Conservation (phyloP, 2,113 vertebrate genomes). For the Dicaeum eximium region DNA sequence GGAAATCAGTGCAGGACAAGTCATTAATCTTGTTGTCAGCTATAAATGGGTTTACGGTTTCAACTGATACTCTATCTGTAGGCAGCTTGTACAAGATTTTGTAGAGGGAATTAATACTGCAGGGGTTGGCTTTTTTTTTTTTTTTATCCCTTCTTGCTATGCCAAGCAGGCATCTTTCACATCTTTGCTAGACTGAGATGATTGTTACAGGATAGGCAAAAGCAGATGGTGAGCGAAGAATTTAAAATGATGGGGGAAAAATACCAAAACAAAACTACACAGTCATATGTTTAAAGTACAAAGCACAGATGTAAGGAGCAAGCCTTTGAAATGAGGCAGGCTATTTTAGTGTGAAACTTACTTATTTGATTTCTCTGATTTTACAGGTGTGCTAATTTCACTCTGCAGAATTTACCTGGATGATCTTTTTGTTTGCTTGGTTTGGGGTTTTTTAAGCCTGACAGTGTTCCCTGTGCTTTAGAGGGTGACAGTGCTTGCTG, state of each 20-base stretch:
- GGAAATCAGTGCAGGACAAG: slow-evolving; percentile 79
- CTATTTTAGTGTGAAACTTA: slow-evolving; percentile 35
- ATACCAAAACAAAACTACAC: slow-evolving; percentile 46
- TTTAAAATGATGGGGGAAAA: slow-evolving; percentile 48
- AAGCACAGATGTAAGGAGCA: slow-evolving; percentile 48
- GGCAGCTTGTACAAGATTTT: slow-evolving; percentile 75
- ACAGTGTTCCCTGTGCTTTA: slow-evolving; percentile 38
- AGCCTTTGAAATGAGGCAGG: slow-evolving; percentile 42
- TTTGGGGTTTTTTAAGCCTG: slow-evolving; percentile 6
- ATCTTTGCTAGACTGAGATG: slow-evolving; percentile 61
- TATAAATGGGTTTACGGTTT: slow-evolving; percentile 87
- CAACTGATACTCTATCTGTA: slow-evolving; percentile 83
- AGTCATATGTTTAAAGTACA: slow-evolving; percentile 37
- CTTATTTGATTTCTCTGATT: slow-evolving; percentile 63
- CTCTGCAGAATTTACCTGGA: slow-evolving; percentile 55
- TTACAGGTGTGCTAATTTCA: slow-evolving; percentile 35
- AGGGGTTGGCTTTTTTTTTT: not conserved
- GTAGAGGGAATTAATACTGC: slow-evolving; percentile 66
- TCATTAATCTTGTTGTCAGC: slow-evolving; percentile 97
- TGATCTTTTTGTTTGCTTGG: not conserved
- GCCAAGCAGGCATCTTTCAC: slow-evolving; percentile 54
- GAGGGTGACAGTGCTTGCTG: not conserved
- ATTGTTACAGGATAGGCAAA: slow-evolving; percentile 59
- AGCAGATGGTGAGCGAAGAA: slow-evolving; percentile 75
- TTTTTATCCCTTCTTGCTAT: slow-evolving; percentile 37